A percentile compares a stretch with the other conserved stretches of the same genome.
These are phyloP conservation scores for Coenonympha glycerion DNA, from an alignment of 2,888 invertebrate species.

Conservation along the genomic window DNA sequence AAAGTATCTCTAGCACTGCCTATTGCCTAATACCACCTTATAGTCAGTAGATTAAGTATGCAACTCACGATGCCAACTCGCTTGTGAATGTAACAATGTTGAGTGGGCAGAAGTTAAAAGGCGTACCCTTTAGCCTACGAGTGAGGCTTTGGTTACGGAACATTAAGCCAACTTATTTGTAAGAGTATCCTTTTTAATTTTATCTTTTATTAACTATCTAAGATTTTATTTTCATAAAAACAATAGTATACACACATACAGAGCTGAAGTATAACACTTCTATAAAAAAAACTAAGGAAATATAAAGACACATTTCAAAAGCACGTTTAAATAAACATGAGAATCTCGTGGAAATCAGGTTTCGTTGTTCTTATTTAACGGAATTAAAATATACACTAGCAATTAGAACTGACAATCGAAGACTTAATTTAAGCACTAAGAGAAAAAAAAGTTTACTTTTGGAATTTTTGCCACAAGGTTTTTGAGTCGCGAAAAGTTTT, in stretches of 20 bases:
- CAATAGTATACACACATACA: too few relatives aligned
- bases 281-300: too few relatives aligned
- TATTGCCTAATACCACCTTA: too few relatives aligned
- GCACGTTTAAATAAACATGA: slow-evolving; percentile 54
- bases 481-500: too few relatives aligned
- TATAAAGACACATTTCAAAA: too few relatives aligned
- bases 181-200: background rate
- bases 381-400: slow-evolving; percentile 74
- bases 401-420: slow-evolving; percentile 70
- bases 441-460: too few relatives aligned
- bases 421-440: too few relatives aligned
- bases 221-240: too few relatives aligned
- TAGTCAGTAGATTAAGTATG: slow-evolving; percentile 48
- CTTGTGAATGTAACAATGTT: slow-evolving; percentile 69
- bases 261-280: too few relatives aligned
- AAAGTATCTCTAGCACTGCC: too few relatives aligned
- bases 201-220: background rate
- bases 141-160: slow-evolving; percentile 20
- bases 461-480: too few relatives aligned
- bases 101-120: slow-evolving; percentile 67
- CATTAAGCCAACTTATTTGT: background rate
- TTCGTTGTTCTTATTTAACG: slow-evolving; percentile 66
- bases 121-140: slow-evolving; percentile 41
- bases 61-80: slow-evolving; percentile 60
- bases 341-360: slow-evolving; percentile 74